A percentile compares a stretch with the other conserved stretches of the same genome.
phyloP scores from a whole-genome alignment of 1,140 invertebrate species.

The Tribolium castaneum region DNA sequence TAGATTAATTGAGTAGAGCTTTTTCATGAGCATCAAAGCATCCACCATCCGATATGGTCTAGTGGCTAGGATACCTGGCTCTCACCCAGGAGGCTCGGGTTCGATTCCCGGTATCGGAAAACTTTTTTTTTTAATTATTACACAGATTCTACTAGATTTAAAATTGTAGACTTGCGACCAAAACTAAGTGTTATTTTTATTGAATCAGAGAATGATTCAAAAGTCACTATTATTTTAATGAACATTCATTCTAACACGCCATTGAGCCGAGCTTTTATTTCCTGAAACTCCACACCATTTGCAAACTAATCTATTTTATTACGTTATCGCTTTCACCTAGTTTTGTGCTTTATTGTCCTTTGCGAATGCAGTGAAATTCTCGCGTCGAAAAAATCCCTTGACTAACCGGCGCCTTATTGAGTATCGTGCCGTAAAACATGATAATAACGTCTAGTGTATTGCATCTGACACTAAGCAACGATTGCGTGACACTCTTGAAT shows the following conservation, averaged over 20 bases:
- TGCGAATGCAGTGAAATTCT: background rate
- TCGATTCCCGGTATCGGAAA: constrained; percentile 48
- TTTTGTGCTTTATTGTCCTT: background rate
- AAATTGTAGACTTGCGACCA: too few relatives aligned
- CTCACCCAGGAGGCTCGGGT: constrained; percentile 60
- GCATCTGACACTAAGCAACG: background rate
- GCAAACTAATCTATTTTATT: constrained; percentile 31
- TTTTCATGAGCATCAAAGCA: background rate
- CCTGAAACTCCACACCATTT: constrained; percentile 23
- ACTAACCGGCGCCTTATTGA: background rate
- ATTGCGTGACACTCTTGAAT: constrained; percentile 30
- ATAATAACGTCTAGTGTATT: constrained; percentile 15
- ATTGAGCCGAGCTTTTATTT: background rate
- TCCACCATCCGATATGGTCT: constrained; percentile 56
- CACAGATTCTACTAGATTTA: too few relatives aligned
- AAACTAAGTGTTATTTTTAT: too few relatives aligned
- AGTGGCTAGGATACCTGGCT: constrained; percentile 61
- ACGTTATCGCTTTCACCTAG: constrained; percentile 20
- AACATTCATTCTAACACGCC: background rate
- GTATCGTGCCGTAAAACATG: background rate
- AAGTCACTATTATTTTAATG: background rate
- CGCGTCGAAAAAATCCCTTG: background rate
- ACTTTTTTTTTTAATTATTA: background rate
- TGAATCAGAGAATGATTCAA: too few relatives aligned
- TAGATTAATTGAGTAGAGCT: background rate